Evolutionary conservation across 2,888 invertebrate species (phyloP).

Genomic region (Acholoe squamosa): DNA sequence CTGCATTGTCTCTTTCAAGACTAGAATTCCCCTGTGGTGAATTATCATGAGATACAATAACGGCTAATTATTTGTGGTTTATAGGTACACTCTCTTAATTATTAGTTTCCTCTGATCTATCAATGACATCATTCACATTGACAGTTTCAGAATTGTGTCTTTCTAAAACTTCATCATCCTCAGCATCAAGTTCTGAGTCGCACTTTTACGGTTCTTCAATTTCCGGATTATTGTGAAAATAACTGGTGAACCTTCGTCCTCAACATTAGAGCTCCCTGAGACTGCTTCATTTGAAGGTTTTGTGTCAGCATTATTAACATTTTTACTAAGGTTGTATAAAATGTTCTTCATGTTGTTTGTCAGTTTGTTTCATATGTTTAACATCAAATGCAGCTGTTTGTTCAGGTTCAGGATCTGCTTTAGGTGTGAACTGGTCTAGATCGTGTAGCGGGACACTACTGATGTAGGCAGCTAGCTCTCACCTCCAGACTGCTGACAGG

Average conservation of each 20-base stretch:
- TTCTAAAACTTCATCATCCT: no score
- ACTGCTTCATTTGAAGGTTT: no score
- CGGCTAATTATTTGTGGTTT: neutral
- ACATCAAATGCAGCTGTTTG: no score
- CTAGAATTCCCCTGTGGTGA: no score
- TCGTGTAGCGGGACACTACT: neutral
- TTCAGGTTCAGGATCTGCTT: neutral
- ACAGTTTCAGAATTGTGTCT: neutral
- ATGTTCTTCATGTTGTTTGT: neutral
- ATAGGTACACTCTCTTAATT: neutral
- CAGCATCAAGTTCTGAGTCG: conserved; percentile 28
- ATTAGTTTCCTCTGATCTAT: neutral
- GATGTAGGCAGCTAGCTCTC: neutral
- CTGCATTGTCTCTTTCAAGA: no score
- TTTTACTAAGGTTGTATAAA: no score
- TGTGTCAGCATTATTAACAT: no score
- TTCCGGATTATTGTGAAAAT: neutral
- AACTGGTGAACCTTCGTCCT: neutral
- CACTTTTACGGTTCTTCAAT: neutral
- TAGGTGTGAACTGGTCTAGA: neutral
- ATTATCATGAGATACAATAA: neutral
- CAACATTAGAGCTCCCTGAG: no score
- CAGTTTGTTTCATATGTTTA: neutral
- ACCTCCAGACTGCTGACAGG: neutral
- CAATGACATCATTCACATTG: neutral